Conservation (phyloP, 1,140 invertebrate species). For the Eciton burchellii region DNA sequence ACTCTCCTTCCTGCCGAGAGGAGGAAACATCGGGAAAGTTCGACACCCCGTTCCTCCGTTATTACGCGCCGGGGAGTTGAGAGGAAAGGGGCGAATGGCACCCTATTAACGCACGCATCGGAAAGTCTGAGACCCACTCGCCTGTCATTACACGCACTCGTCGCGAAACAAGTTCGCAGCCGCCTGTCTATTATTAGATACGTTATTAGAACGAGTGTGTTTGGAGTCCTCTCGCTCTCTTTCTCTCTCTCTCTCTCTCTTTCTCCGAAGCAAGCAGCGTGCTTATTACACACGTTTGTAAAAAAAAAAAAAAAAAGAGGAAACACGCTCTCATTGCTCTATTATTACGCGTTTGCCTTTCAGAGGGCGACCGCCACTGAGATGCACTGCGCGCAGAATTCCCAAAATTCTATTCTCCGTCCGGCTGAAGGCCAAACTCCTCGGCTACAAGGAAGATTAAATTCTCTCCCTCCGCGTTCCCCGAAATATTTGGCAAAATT, state of each 20-base stretch:
- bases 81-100: background rate
- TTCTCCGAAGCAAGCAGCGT: background rate
- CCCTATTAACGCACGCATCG: constrained; percentile 4
- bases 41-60: background rate
- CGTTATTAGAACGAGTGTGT: constrained; percentile 18
- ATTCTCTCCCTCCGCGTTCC: background rate
- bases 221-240: constrained; percentile 37
- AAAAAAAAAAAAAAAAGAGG: too few species aligned
- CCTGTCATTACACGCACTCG: constrained; percentile 43
- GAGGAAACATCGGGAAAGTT: constrained; percentile 10
- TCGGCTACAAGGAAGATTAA: background rate
- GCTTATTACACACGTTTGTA: constrained; percentile 15
- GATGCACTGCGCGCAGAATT: constrained; percentile 23
- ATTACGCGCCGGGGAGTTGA: constrained; percentile 13
- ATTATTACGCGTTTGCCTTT: constrained; percentile 35
- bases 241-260: background rate
- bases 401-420: constrained; percentile 2
- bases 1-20: too few species aligned
- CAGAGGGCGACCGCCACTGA: background rate
- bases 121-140: constrained; percentile 14
- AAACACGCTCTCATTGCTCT: constrained; percentile 18
- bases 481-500: constrained; percentile 4
- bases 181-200: constrained; percentile 49
- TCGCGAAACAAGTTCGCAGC: constrained; percentile 30
- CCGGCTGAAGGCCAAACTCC: constrained; percentile 15